A percentile compares a stretch with the other conserved stretches of the same genome.
phyloP scores from a whole-genome alignment of 2,113 vertebrate genomes.

The Willisornis vidua region DNA sequence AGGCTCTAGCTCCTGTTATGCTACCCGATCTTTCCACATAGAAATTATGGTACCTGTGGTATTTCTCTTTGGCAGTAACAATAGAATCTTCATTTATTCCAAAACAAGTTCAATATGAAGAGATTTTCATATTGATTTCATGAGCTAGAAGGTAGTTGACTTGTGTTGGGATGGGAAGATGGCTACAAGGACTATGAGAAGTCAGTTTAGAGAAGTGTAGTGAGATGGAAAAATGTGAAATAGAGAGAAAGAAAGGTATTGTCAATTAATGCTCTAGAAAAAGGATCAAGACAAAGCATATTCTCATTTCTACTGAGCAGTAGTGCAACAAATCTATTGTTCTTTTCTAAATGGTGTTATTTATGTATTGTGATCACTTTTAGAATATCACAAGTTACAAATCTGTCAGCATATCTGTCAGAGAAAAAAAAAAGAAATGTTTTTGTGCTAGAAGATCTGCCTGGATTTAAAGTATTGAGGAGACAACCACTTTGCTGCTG shows the following conservation, averaged over 20 bases:
- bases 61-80: background rate
- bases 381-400: background rate
- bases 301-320: background rate
- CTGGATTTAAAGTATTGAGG: background rate
- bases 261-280: background rate
- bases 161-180: background rate
- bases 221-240: background rate
- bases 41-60: background rate
- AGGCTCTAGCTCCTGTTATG: background rate
- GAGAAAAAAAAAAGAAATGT: background rate
- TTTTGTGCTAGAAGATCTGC: background rate
- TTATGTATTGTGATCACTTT: background rate
- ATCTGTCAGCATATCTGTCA: background rate
- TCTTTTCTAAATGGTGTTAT: background rate
- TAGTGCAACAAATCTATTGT: background rate
- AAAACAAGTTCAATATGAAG: background rate
- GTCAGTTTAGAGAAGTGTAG: background rate
- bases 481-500: background rate
- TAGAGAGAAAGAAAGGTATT: background rate
- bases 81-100: background rate
- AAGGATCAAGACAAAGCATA: background rate
- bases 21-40: background rate
- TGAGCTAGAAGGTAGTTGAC: background rate
- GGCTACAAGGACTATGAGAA: background rate
- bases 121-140: background rate